These are phyloP conservation scores for Eupithecia subumbrata DNA, from an alignment of 2,888 invertebrate species.

Conservation along the genomic window DNA sequence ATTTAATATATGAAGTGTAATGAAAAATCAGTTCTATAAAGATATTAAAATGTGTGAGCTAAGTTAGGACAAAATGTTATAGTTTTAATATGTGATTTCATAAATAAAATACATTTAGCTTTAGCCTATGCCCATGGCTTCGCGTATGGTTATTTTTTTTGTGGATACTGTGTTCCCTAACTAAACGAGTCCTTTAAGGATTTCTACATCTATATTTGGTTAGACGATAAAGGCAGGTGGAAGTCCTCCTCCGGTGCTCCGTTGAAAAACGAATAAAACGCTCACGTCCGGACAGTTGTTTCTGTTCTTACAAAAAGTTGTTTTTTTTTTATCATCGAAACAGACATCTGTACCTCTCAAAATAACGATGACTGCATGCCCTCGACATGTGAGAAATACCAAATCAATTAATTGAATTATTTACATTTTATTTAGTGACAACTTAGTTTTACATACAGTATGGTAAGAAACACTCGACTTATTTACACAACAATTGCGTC, in stretches of 20 bases:
- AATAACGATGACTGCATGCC: conserved; percentile 9
- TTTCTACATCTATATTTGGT: conserved; percentile 19
- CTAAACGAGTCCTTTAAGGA: conserved; percentile 10
- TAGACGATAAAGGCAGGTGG: conserved; percentile 20
- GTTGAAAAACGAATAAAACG: conserved; percentile 21
- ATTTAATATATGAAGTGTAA: background rate
- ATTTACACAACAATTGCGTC: conserved; percentile 14
- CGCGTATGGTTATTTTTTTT: background rate
- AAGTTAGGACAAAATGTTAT: background rate
- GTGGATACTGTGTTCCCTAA: background rate
- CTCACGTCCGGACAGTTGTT: conserved; percentile 19
- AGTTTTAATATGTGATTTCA: background rate
- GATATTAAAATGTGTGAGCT: background rate
- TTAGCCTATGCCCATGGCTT: background rate
- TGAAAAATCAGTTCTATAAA: background rate
- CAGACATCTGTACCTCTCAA: conserved; percentile 21
- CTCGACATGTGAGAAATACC: conserved; percentile 23
- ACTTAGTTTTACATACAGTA: conserved; percentile 12
- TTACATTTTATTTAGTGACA: conserved; percentile 25
- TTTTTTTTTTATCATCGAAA: conserved; percentile 1
- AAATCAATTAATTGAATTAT: conserved; percentile 32
- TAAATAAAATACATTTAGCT: background rate
- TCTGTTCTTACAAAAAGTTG: conserved; percentile 9
- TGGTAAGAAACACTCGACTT: background rate
- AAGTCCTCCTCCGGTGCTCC: conserved; percentile 9